phyloP scores from a whole-genome alignment of 2,113 vertebrate species.

The Oxyruncus cristatus region DNA sequence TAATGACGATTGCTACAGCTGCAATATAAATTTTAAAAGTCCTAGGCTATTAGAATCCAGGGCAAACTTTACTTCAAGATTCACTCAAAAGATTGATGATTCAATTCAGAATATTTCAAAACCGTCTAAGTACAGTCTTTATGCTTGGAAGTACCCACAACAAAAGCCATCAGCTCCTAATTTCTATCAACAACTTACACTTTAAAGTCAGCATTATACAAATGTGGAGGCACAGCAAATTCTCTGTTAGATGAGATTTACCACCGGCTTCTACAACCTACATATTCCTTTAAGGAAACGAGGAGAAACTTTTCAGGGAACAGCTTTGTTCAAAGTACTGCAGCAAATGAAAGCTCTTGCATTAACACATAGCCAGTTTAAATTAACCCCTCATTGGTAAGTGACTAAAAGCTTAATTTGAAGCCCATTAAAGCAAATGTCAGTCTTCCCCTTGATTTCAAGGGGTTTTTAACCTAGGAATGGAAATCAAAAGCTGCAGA shows the following conservation, averaged over 20 bases:
- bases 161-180: neutral
- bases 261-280: neutral
- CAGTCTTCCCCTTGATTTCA: neutral
- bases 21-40: neutral
- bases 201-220: neutral
- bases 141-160: neutral
- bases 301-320: neutral
- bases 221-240: neutral
- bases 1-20: slow-evolving; percentile 9
- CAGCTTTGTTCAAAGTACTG: neutral
- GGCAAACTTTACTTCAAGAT: neutral
- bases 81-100: slow-evolving; percentile 24
- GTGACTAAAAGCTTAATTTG: neutral
- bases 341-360: neutral
- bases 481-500: neutral
- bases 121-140: neutral
- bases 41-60: neutral
- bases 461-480: neutral
- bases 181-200: neutral
- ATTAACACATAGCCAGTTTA: neutral
- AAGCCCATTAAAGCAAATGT: neutral
- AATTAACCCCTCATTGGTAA: neutral
- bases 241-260: neutral
- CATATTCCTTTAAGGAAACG: neutral
- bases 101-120: slow-evolving; percentile 35